Conservation (phyloP, 35 echinoderm and acorn worm species). For the Patiria miniata region DNA sequence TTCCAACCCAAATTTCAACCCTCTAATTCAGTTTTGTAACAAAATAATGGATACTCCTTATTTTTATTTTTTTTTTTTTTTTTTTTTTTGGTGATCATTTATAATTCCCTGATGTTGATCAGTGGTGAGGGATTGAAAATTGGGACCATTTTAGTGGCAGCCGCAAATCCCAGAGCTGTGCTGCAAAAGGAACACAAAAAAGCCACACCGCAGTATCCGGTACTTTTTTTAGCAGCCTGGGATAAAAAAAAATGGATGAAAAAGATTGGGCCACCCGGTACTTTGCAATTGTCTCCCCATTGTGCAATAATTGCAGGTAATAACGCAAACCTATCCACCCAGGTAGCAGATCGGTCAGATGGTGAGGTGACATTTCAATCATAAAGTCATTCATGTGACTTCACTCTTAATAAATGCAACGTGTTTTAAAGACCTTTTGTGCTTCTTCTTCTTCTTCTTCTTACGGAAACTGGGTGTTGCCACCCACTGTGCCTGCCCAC, state of each 20-base stretch:
- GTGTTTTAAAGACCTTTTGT: background rate
- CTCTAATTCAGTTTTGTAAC: too few species aligned
- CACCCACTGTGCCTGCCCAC: conserved; percentile 4
- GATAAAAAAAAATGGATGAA: background rate
- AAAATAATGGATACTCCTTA: too few species aligned
- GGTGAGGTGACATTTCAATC: conserved; percentile 7
- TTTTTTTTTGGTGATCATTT: background rate
- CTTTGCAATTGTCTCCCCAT: conserved; percentile 13
- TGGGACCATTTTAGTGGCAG: background rate
- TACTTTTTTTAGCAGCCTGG: background rate
- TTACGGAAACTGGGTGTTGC: background rate
- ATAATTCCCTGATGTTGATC: background rate
- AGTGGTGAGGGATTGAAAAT: conserved; percentile 23
- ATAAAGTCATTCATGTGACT: background rate
- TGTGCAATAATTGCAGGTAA: background rate
- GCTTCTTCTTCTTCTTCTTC: background rate
- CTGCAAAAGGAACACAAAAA: too few species aligned
- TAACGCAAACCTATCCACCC: too few species aligned
- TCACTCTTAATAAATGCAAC: background rate
- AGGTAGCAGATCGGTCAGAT: too few species aligned
- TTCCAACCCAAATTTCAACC: background rate
- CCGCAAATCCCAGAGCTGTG: background rate
- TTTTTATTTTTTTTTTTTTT: too few species aligned
- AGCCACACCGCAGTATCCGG: background rate
- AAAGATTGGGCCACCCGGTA: background rate